These are phyloP conservation scores for Synanthedon tipuliformis DNA, from an alignment of 2,888 invertebrate genomes.

Conservation along the genomic window DNA sequence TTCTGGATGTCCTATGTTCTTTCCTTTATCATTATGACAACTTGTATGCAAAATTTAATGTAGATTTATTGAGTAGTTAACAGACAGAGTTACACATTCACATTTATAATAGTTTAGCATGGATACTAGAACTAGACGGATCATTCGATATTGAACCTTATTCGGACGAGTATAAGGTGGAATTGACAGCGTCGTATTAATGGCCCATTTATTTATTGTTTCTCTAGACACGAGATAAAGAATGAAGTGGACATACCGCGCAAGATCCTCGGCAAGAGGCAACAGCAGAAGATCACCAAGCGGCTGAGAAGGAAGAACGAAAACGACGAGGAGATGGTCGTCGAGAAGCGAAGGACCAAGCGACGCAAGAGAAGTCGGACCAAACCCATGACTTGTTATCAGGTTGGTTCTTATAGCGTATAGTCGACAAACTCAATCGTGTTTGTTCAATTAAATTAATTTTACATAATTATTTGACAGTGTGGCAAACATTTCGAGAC, in stretches of 20 bases:
- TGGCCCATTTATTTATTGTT: background rate
- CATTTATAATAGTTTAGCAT: too few species aligned
- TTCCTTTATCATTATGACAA: too few species aligned
- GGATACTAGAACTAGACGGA: too few species aligned
- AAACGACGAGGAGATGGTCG: background rate
- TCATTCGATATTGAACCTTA: too few species aligned
- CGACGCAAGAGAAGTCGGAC: constrained; percentile 15
- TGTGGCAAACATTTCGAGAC: constrained; percentile 50
- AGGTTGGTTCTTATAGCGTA: constrained; percentile 21
- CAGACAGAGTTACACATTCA: too few species aligned
- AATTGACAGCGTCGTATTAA: too few species aligned
- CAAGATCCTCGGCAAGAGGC: constrained; percentile 38
- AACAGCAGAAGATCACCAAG: constrained; percentile 21
- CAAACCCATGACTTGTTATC: constrained; percentile 49
- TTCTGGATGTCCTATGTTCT: too few species aligned
- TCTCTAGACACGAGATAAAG: constrained; percentile 17
- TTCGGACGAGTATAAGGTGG: too few species aligned
- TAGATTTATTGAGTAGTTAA: too few species aligned
- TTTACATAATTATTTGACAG: too few species aligned
- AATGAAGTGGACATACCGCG: constrained; percentile 14
- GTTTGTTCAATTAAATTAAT: too few species aligned
- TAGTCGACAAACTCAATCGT: background rate
- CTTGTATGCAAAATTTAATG: too few species aligned
- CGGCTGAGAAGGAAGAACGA: background rate
- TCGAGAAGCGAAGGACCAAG: constrained; percentile 11